Conservation (phyloP, 2,113 vertebrate genomes). For the Prietella phreatophila region DNA sequence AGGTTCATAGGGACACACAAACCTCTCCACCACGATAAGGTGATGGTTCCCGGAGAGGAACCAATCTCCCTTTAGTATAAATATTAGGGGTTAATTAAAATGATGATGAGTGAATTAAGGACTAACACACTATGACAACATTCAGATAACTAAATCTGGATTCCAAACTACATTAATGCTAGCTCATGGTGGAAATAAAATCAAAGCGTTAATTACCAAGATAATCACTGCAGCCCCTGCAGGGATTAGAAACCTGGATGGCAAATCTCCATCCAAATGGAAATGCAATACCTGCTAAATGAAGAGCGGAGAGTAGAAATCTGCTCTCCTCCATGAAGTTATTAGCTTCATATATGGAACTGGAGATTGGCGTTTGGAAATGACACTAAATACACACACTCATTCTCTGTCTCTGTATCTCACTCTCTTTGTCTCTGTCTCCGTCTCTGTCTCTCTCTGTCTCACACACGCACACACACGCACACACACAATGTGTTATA, state of each 20-base stretch:
- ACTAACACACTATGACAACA: slow-evolving; percentile 57
- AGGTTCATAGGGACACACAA: too few species aligned
- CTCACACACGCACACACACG: background rate
- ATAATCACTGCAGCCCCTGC: slow-evolving; percentile 52
- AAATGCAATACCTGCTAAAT: slow-evolving; percentile 54
- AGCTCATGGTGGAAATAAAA: slow-evolving; percentile 44
- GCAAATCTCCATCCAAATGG: slow-evolving; percentile 48
- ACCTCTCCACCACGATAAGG: too few species aligned
- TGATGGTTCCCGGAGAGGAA: too few species aligned
- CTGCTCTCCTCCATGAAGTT: background rate
- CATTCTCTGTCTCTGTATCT: background rate
- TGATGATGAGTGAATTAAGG: slow-evolving; percentile 51
- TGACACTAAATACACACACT: background rate
- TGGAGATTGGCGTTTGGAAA: background rate
- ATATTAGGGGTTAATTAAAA: slow-evolving; percentile 59
- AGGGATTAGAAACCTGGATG: slow-evolving; percentile 53
- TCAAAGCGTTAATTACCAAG: slow-evolving; percentile 59
- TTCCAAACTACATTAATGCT: slow-evolving; percentile 39
- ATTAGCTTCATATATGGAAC: background rate
- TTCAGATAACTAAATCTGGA: slow-evolving; percentile 45
- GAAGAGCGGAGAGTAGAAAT: slow-evolving; percentile 27
- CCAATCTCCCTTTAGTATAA: slow-evolving; percentile 50
- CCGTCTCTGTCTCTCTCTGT: background rate
- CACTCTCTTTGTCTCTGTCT: background rate
- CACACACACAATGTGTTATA: background rate